Percentiles rank a stretch among this genome's conserved stretches.
Conservation (phyloP, 2,797 vertebrate species). For the Chelon auratus region DNA sequence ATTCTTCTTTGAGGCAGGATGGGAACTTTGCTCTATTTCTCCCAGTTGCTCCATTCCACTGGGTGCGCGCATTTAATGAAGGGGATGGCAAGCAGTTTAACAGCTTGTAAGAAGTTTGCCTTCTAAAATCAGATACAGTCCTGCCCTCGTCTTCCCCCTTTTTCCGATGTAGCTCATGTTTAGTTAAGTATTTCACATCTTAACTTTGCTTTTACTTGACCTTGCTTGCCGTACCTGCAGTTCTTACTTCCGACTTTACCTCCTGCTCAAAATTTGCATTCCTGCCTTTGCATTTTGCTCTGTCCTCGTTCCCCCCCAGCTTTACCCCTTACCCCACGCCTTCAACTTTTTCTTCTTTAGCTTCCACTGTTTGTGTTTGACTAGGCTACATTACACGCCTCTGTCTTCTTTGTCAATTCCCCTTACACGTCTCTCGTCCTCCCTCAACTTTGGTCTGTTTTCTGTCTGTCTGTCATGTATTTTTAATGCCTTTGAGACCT, state of each 20-base stretch:
- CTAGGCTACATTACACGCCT: constrained; percentile 10
- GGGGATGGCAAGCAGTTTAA: constrained; percentile 30
- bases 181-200: background rate
- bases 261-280: constrained; percentile 16
- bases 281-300: constrained; percentile 4
- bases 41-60: constrained; percentile 26
- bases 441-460: constrained; percentile 55
- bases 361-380: constrained; percentile 40
- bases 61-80: constrained; percentile 44
- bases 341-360: constrained; percentile 9
- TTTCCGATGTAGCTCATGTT: background rate
- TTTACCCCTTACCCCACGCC: constrained; percentile 2
- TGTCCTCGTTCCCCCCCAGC: background rate
- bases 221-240: background rate
- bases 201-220: background rate
- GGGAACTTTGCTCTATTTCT: constrained; percentile 55
- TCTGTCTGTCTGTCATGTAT: constrained; percentile 59
- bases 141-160: background rate
- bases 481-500: constrained; percentile 64
- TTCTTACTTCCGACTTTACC: background rate
- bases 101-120: constrained; percentile 16
- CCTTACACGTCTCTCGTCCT: constrained; percentile 31
- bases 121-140: constrained; percentile 6
- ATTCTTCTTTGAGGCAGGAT: constrained; percentile 19
- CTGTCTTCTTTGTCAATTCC: constrained; percentile 51